Evolutionary conservation across 2,797 vertebrate genomes (phyloP).

Genomic region (Cyprinella venusta): DNA sequence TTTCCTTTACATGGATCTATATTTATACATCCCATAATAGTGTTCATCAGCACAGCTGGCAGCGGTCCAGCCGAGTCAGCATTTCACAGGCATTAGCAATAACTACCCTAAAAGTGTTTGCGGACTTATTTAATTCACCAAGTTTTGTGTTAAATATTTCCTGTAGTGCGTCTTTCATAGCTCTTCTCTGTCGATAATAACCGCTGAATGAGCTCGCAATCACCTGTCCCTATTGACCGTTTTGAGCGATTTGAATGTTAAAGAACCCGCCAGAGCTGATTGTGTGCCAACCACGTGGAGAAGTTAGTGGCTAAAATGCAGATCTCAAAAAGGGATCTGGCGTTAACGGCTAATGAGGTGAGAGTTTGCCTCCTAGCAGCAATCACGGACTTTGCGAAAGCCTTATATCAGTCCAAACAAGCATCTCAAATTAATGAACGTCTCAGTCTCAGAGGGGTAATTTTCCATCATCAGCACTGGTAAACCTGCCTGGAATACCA

Average conservation of each 20-base stretch:
- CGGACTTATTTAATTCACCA: slow-evolving; percentile 21
- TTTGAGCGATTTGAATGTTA: slow-evolving; percentile 19
- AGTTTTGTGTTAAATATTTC: slow-evolving; percentile 24
- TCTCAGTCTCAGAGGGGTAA: slow-evolving; percentile 77
- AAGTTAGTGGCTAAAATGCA: slow-evolving; percentile 64
- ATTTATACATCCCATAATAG: slow-evolving; percentile 49
- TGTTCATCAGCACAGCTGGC: slow-evolving; percentile 36
- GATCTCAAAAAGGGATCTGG: slow-evolving; percentile 69
- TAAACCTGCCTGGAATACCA: slow-evolving; percentile 48
- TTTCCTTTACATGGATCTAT: slow-evolving; percentile 38
- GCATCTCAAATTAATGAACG: slow-evolving; percentile 84
- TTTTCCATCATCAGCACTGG: slow-evolving; percentile 79
- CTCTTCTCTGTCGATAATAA: slow-evolving; percentile 5
- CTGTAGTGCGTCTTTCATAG: slow-evolving; percentile 19
- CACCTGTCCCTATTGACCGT: slow-evolving; percentile 17
- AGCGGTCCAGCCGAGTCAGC: slow-evolving; percentile 37
- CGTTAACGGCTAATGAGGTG: slow-evolving; percentile 79
- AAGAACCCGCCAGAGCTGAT: not conserved
- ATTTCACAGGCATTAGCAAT: slow-evolving; percentile 31
- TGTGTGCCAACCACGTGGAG: slow-evolving; percentile 46
- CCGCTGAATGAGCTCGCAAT: not conserved
- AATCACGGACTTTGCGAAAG: slow-evolving; percentile 77
- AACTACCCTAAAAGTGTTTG: slow-evolving; percentile 32
- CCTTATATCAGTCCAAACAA: slow-evolving; percentile 83
- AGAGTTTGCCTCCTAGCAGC: slow-evolving; percentile 75